Evolutionary conservation across 2,888 invertebrate species (phyloP), one percentile per base, ranked within the genome.

Genomic region (Eumerus sabulonum): DNA sequence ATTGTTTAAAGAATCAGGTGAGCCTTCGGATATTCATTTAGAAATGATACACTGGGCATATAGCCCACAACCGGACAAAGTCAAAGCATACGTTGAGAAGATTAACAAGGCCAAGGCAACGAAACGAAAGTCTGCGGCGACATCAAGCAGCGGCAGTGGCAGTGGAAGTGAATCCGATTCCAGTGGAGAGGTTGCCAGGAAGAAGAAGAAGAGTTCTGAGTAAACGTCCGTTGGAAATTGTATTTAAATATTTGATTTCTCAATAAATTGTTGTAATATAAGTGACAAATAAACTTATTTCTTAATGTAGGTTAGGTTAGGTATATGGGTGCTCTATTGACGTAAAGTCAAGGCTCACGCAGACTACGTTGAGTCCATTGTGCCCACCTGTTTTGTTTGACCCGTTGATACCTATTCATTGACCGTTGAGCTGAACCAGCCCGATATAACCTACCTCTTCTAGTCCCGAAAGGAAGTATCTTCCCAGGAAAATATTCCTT

Each of bases 21-120:
- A 93, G 50, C 95, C 95, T 0, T 92, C 93, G 0, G 89, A 91
- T 44, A 92, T 93, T 64, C 95, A 95, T 83, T 84, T 93, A 72
- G 90, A 93, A 83, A 88, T 94, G 84, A 91, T 95, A 48, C 90
- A 94, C 66, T 94, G 94, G 94, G 94, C 93, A 0, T 95, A 94
- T 84, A 94, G 94, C 51, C 93, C 94, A 0, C 94, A 94, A 77
- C 91, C 92, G 0, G 90, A 91, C 27, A 92, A 92, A 84, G 90
- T 94, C 1, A 94, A 94, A 85, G 93, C 91, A 77, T 90, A 90
- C 74, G 84, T 91, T 45, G 88, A 90, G 14, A 86, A 85, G 44
- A 53, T 77, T 27, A 76, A 70, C 1, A 82, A 83, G 50, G 83
- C 83, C 9, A 84, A 84, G 71, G 16, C 89, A 83, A 54, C 85